Conservation (phyloP, 2,113 vertebrate species). For the Melanerpes aurifrons region DNA sequence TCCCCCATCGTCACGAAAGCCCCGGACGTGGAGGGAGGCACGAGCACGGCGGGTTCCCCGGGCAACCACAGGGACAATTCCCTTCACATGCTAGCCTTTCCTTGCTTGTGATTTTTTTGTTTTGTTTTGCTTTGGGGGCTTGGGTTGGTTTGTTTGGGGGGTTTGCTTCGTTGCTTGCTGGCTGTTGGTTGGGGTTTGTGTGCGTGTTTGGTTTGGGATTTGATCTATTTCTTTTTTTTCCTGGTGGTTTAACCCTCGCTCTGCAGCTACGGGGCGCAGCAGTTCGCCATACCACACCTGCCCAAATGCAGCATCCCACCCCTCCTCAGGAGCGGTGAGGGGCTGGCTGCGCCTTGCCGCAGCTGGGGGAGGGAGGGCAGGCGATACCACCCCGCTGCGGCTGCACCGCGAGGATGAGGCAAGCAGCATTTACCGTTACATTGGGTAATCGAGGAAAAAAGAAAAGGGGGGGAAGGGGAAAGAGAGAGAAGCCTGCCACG, state of each 20-base stretch:
- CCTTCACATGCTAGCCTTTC: neutral
- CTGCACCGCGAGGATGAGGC: neutral
- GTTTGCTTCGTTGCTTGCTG: no score
- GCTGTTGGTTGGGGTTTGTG: no score
- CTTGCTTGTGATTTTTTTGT: neutral
- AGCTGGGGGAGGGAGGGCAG: neutral
- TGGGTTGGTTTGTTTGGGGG: no score
- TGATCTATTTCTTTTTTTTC: no score
- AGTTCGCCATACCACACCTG: neutral
- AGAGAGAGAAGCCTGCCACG: neutral
- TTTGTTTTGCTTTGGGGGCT: no score
- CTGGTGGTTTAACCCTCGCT: neutral
- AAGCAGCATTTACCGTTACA: neutral
- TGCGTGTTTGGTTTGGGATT: no score
- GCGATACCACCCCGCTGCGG: neutral
- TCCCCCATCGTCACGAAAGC: neutral
- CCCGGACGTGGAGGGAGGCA: neutral
- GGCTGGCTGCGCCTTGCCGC: neutral
- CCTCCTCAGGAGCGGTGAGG: neutral
- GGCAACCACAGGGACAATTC: neutral
- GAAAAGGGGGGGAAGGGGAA: neutral
- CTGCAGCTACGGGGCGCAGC: neutral
- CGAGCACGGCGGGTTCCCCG: neutral
- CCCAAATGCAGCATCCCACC: neutral
- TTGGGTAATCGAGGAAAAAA: constrained; percentile 1